phyloP scores from a whole-genome alignment of 2,888 invertebrate genomes.

The Melieria omissa region DNA sequence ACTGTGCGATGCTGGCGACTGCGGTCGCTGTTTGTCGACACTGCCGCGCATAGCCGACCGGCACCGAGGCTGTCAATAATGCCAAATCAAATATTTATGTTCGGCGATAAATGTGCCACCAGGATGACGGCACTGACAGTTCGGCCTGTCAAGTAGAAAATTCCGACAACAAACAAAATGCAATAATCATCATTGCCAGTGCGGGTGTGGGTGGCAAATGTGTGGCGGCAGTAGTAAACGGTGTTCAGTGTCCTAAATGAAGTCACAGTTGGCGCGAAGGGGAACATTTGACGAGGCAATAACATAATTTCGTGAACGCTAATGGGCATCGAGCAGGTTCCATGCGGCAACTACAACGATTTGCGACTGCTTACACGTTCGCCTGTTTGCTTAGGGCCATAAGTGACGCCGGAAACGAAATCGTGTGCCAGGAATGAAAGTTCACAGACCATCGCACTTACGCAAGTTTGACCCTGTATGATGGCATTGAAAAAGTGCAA shows the following conservation, averaged over 20 bases:
- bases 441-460: too few species aligned
- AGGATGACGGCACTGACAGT: conserved; percentile 2
- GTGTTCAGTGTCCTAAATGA: background rate
- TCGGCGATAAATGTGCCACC: conserved; percentile 26
- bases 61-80: conserved; percentile 24
- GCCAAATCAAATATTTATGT: conserved; percentile 41
- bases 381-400: conserved; percentile 6
- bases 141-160: background rate
- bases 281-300: conserved; percentile 19
- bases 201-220: too few species aligned
- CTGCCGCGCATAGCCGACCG: background rate
- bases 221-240: background rate
- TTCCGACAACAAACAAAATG: background rate
- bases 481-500: too few species aligned
- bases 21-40: too few species aligned
- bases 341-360: conserved; percentile 13
- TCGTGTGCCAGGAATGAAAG: too few species aligned
- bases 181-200: too few species aligned
- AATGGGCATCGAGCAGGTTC: conserved; percentile 34
- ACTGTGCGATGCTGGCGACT: too few species aligned
- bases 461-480: too few species aligned
- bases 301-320: conserved; percentile 40
- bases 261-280: background rate
- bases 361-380: background rate
- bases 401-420: background rate